Conservation (phyloP, 2,888 invertebrate genomes). For the Acleris laterana region DNA sequence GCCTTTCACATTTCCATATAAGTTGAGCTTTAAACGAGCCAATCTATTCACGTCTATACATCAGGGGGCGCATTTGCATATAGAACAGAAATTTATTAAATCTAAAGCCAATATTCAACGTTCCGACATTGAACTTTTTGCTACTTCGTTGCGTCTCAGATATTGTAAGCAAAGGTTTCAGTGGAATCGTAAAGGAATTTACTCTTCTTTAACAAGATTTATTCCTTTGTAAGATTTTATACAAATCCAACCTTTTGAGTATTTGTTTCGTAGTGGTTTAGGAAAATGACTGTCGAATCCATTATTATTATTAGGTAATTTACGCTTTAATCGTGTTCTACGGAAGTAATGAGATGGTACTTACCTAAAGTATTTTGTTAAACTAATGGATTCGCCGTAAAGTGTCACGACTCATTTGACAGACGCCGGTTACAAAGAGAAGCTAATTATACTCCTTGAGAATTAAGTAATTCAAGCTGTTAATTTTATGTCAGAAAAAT, state of each 20-base stretch:
- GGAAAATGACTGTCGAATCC: neutral
- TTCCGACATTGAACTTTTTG: slow-evolving; percentile 79
- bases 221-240: slow-evolving; percentile 15
- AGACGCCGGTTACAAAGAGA: slow-evolving; percentile 60
- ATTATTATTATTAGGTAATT: slow-evolving; percentile 7
- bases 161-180: slow-evolving; percentile 48
- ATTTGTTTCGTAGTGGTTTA: slow-evolving; percentile 29
- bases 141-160: slow-evolving; percentile 69
- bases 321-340: slow-evolving; percentile 1
- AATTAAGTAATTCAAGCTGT: slow-evolving; percentile 59
- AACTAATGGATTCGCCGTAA: slow-evolving; percentile 62
- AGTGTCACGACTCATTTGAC: slow-evolving; percentile 68
- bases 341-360: slow-evolving; percentile 7
- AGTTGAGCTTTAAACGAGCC: slow-evolving; percentile 84
- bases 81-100: slow-evolving; percentile 85
- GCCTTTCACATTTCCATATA: slow-evolving; percentile 84
- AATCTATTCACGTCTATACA: slow-evolving; percentile 85
- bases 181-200: slow-evolving; percentile 58
- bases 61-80: slow-evolving; percentile 84
- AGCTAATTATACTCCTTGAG: slow-evolving; percentile 56
- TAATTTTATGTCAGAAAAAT: slow-evolving; percentile 47
- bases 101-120: slow-evolving; percentile 84
- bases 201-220: slow-evolving; percentile 28
- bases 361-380: slow-evolving; percentile 47
- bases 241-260: slow-evolving; percentile 34